phyloP scores from a whole-genome alignment of 2,113 vertebrate genomes.

The Gopherus flavomarginatus region DNA sequence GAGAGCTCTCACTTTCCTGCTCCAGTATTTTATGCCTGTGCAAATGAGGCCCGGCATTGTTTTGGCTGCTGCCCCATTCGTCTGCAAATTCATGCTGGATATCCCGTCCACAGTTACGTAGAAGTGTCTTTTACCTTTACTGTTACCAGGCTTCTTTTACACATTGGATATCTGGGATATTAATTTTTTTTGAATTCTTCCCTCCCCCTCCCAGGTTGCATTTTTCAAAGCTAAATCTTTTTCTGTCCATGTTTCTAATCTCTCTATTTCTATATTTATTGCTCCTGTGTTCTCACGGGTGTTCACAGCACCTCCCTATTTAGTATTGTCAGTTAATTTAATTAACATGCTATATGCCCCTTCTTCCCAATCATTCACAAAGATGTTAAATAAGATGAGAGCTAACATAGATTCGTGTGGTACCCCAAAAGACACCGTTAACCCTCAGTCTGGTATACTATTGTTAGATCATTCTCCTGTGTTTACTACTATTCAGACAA shows the following conservation, averaged over 20 bases:
- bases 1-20: background rate
- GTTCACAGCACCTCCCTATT: background rate
- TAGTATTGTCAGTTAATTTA: background rate
- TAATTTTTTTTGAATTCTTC: background rate
- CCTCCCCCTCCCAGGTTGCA: background rate
- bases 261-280: background rate
- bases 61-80: background rate
- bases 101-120: background rate
- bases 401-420: background rate
- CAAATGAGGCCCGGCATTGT: background rate
- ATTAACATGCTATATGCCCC: background rate
- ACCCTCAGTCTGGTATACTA: background rate
- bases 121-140: background rate
- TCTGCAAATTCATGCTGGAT: background rate
- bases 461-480: rapidly evolving
- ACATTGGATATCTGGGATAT: background rate
- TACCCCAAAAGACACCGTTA: background rate
- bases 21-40: background rate
- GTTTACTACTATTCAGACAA: background rate
- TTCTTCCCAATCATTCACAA: conserved; percentile 10
- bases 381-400: background rate
- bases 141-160: background rate
- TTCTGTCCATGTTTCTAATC: background rate
- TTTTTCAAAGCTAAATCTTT: background rate
- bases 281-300: background rate